These are phyloP conservation scores for Diadophis punctatus DNA, from an alignment of 2,113 vertebrate species.

Conservation along the genomic window DNA sequence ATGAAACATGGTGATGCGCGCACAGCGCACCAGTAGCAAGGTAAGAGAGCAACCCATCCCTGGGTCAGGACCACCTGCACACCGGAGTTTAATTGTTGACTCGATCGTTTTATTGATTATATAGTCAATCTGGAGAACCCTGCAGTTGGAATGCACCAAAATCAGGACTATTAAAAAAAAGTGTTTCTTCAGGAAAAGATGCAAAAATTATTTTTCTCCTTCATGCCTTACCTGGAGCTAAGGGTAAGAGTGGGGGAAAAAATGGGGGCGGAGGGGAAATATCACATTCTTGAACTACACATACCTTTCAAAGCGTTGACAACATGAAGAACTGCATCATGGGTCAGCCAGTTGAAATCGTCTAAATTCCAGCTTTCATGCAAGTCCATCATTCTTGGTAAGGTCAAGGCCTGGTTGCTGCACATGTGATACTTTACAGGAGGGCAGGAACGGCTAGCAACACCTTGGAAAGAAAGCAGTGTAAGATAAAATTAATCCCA, in stretches of 20 bases:
- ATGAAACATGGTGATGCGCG: too few relatives aligned
- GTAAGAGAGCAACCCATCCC: too few relatives aligned
- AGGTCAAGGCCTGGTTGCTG: constrained; percentile 18
- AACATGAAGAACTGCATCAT: constrained; percentile 66
- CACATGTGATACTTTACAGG: neutral
- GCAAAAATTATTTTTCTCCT: neutral
- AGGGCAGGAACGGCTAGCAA: neutral
- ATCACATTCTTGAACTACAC: constrained; percentile 13
- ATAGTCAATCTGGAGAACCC: too few relatives aligned
- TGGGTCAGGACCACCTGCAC: too few relatives aligned
- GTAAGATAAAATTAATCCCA: constrained; percentile 43
- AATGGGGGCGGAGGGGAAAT: neutral
- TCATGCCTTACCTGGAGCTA: too few relatives aligned
- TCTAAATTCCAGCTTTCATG: constrained; percentile 72
- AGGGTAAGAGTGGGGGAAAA: neutral
- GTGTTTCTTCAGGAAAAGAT: neutral
- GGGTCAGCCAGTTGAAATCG: constrained; percentile 70
- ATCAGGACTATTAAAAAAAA: neutral
- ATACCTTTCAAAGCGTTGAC: constrained; percentile 62
- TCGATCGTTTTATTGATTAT: neutral
- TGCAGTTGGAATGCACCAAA: neutral
- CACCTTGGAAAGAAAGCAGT: constrained; percentile 46
- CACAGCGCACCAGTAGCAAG: too few relatives aligned
- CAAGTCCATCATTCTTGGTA: constrained; percentile 67
- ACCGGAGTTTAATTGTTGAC: neutral